phyloP scores from a whole-genome alignment of 2,888 invertebrate species.

The Harpalus rubripes region DNA sequence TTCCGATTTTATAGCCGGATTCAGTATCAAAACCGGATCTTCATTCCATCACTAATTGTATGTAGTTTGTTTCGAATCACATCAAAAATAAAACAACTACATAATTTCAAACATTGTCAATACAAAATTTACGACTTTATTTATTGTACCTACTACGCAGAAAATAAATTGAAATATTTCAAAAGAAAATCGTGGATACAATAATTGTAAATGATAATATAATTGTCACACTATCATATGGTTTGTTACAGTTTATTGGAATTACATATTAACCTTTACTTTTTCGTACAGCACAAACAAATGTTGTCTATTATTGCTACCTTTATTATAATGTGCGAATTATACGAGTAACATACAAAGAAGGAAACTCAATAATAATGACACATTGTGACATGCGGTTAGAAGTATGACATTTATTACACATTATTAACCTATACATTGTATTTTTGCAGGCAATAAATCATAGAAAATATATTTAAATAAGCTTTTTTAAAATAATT shows the following conservation, averaged over 20 bases:
- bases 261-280: neutral
- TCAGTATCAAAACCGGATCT: too few relatives aligned
- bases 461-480: neutral
- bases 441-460: conserved; percentile 3
- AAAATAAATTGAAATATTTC: neutral
- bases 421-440: neutral
- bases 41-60: too few relatives aligned
- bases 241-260: neutral
- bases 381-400: neutral
- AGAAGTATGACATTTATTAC: neutral
- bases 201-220: neutral
- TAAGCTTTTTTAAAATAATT: neutral
- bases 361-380: neutral
- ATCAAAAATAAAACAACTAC: too few relatives aligned
- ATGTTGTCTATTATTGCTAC: too few relatives aligned
- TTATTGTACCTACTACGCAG: neutral
- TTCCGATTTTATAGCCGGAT: too few relatives aligned
- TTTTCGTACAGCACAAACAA: too few relatives aligned
- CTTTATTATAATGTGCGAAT: too few relatives aligned
- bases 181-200: neutral
- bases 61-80: too few relatives aligned
- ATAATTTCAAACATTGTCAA: too few relatives aligned
- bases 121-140: neutral
- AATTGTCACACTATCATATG: neutral
- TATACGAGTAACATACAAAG: too few relatives aligned